Evolutionary conservation across 92 coral and sea anemone species (phyloP), one percentile per base, ranked within the genome.

Genomic region (Palythoa grandis): DNA sequence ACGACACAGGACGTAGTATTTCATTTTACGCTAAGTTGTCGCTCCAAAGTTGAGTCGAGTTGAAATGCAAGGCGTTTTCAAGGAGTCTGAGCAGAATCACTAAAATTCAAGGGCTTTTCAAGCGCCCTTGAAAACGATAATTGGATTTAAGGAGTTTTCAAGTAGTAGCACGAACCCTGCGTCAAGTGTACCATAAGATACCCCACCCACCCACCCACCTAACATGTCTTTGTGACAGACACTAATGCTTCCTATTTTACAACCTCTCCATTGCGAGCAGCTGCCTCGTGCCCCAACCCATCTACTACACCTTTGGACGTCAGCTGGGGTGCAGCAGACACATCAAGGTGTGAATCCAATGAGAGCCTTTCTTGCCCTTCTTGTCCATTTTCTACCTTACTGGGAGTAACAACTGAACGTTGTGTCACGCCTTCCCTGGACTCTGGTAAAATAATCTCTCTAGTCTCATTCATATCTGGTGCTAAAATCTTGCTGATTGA

Each of bases 241-340:
- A 4, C 17, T 69, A 4, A 4, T 69, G 17, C 58, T 11, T 38
- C 15, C 86, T 79, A 86, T 25, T 87, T 89, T 8, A 86, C 92
- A 38, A 88, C 75, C 71, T 94, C 95, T 50, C 97, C 93, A 90
- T 93, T 95, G 38, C 83, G 91, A 86, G 94, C 84, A 70, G 71
- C 88, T 53, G 89, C 87, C 19, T 93, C 98, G 15, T 78, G 76
- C 82, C 95, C 96, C 83, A 93, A 79, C 86, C 92, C 92, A 19
- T 93, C 98, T 22, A 89, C 85, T 74, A 91, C 66, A 1, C 95
- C 98, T 92, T 91, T 95, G 92, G 96, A 79, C 57, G 90, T 85
- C 11, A 93, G 92, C 65, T 92, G 95, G 79, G 94, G 82, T 72
- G 77, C 37, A 78, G 83, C 52, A 79, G 86, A 22, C 39, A 52